These are phyloP conservation scores for Ormyrus labotus DNA, from an alignment of 2,888 invertebrate species.

Conservation along the genomic window DNA sequence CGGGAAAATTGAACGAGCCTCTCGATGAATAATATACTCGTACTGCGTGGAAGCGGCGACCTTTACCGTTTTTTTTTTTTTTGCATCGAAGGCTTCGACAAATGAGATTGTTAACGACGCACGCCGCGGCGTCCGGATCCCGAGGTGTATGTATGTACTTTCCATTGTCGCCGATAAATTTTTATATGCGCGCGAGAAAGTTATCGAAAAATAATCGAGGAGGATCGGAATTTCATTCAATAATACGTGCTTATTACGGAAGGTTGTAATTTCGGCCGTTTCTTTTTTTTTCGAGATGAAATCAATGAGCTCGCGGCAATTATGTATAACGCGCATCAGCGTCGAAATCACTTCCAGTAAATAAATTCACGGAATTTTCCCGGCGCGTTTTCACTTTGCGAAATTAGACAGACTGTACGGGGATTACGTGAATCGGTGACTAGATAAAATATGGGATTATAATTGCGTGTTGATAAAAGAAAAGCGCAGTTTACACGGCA, in stretches of 20 bases:
- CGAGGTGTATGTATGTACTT: not conserved
- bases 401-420: too few relatives aligned
- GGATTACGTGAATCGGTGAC: too few relatives aligned
- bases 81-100: not conserved
- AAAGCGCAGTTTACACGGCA: too few relatives aligned
- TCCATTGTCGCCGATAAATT: not conserved
- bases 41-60: not conserved
- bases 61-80: constrained; percentile 9
- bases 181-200: not conserved
- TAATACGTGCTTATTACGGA: constrained; percentile 5
- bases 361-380: not conserved
- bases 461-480: too few relatives aligned
- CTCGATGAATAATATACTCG: not conserved
- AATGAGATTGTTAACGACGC: not conserved
- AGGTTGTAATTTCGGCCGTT: not conserved
- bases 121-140: constrained; percentile 3
- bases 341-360: not conserved
- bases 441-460: too few relatives aligned
- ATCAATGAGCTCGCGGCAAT: constrained; percentile 5
- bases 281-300: constrained; percentile 1
- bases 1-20: constrained; percentile 28
- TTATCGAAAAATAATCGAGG: constrained; percentile 17
- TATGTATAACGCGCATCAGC: not conserved
- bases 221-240: constrained; percentile 4
- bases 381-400: too few relatives aligned